Evolutionary conservation across 2,888 invertebrate species (phyloP), one percentile per base, ranked within the genome.

Genomic region (Athripsodes cinereus): DNA sequence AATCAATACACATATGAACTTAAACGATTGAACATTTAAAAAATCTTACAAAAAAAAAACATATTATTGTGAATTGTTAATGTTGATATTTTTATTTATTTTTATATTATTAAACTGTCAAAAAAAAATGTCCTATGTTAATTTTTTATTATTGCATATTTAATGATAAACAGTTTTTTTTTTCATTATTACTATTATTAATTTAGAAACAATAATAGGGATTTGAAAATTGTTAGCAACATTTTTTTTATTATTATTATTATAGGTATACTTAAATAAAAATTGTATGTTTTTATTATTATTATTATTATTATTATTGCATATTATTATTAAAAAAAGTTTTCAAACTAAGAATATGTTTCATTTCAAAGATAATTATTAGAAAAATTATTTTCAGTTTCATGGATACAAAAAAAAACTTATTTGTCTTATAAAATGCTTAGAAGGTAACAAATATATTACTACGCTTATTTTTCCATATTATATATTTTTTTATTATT

Each of bases 31-130:
- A 26, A 26, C 26, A 26, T 26, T 26, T 3, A 26, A 26, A 26
- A 10, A 26, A 26, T 26, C 5, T 26, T 26, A 26, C 3, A 26
- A 26, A 26, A 26, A 26, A n/a, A n/a, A n/a, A n/a, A n/a, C n/a
- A n/a, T n/a, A n/a, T n/a, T n/a, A n/a, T 55, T 52, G 57, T 57
- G 48, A 55, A 58, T 58, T 55, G 55, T 62, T 59, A 53, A 60
- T 60, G 52, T 58, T 57, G 40, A 54, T 34, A 52, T 59, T 55
- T 53, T 55, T 49, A 53, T 58, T 53, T 55, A 52, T 58, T 58
- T 56, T 50, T 55, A 22, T 55, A 50, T 50, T 55, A 49, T 22
- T 26, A 16, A 26, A 26, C 10, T 26, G 26, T 26, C 26, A 26
- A 26, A 26, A 26, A 26, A 26, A 10, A 26, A 26, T 3, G 10